These are phyloP conservation scores for Hoplostethus mediterraneus DNA, from an alignment of 2,797 vertebrate genomes.

Conservation along the genomic window DNA sequence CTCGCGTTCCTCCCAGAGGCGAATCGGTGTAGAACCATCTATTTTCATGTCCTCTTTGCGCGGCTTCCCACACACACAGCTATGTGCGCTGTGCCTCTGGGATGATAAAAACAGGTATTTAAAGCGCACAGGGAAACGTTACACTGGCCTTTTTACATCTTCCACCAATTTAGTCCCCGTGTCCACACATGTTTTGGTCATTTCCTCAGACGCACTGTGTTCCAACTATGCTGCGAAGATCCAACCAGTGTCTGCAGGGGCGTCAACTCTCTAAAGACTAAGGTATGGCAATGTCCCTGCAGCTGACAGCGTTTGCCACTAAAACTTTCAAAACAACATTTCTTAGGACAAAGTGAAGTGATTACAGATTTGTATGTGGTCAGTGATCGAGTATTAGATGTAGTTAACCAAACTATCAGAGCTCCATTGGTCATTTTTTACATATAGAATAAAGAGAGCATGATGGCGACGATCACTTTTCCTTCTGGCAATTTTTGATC, in stretches of 20 bases:
- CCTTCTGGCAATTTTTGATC: too few relatives aligned
- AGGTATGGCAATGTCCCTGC: constrained; percentile 1
- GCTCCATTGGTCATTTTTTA: too few relatives aligned
- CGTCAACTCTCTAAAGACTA: constrained; percentile 11
- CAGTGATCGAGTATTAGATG: too few relatives aligned
- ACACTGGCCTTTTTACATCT: constrained; percentile 28
- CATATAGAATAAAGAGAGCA: too few relatives aligned
- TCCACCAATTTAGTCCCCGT: constrained; percentile 39
- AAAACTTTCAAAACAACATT: too few relatives aligned
- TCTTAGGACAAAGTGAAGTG: too few relatives aligned
- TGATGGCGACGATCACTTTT: too few relatives aligned
- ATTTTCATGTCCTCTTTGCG: constrained; percentile 52
- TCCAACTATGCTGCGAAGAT: constrained; percentile 30
- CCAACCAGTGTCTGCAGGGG: constrained; percentile 9
- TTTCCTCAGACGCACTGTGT: constrained; percentile 29
- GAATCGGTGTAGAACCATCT: constrained; percentile 52
- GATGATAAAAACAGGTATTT: constrained; percentile 59
- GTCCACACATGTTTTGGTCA: constrained; percentile 45
- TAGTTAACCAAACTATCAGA: too few relatives aligned
- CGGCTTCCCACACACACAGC: background rate
- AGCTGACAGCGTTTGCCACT: too few relatives aligned
- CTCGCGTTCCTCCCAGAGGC: constrained; percentile 39
- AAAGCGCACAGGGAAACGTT: constrained; percentile 38
- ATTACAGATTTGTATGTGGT: too few relatives aligned
- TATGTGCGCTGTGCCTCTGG: constrained; percentile 42